Percentiles rank a stretch among this genome's conserved stretches.
Conservation (phyloP, 2,113 vertebrate species). For the Picathartes gymnocephalus region DNA sequence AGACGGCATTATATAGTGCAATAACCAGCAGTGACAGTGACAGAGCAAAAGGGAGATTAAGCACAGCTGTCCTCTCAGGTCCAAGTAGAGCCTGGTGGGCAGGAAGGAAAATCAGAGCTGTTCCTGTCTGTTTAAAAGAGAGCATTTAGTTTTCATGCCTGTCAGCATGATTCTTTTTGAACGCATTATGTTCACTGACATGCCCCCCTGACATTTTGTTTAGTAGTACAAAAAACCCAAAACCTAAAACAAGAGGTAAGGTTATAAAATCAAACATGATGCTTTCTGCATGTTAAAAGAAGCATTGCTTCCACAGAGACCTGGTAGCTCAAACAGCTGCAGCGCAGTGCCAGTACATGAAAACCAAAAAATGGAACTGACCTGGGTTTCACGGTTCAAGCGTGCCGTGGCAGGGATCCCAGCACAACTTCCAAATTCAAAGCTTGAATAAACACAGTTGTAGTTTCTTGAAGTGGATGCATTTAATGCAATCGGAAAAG, state of each 20-base stretch:
- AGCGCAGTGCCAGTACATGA: not conserved
- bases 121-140: not conserved
- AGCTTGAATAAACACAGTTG: slow-evolving; percentile 34
- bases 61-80: not conserved
- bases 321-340: not conserved
- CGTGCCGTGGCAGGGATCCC: slow-evolving; percentile 14
- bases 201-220: slow-evolving; percentile 16
- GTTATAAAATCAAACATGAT: slow-evolving; percentile 33
- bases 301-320: not conserved
- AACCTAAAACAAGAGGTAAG: not conserved
- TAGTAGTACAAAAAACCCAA: not conserved
- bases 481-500: slow-evolving; percentile 50
- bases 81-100: not conserved
- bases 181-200: not conserved
- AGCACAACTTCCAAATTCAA: slow-evolving; percentile 14
- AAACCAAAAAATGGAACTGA: slow-evolving; percentile 51
- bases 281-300: slow-evolving; percentile 43
- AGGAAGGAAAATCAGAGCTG: slow-evolving; percentile 10
- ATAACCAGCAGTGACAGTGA: not conserved
- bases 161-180: not conserved
- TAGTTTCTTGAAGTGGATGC: slow-evolving; percentile 34
- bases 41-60: not conserved
- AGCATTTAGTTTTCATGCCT: not conserved
- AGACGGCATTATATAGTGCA: fast-evolving
- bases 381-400: slow-evolving; percentile 41